Evolutionary conservation across 2,888 invertebrate genomes (phyloP).

Genomic region (Spilarctia lutea): DNA sequence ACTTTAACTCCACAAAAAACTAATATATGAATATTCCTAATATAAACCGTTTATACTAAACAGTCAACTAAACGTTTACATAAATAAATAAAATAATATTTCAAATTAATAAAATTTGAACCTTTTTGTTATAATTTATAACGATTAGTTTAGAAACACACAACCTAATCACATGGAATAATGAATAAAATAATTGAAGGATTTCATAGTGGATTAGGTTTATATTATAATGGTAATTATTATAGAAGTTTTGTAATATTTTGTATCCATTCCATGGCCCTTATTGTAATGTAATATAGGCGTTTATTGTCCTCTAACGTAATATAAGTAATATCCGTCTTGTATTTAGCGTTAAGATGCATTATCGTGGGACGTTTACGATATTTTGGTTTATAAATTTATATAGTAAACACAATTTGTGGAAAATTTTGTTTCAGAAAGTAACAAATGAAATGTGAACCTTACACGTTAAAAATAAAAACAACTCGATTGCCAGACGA

Average conservation of each 20-base stretch:
- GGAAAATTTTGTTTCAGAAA: background rate
- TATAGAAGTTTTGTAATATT: conserved; percentile 77
- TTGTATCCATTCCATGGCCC: conserved; percentile 83
- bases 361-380: conserved; percentile 47
- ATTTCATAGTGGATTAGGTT: conserved; percentile 39
- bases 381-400: conserved; percentile 22
- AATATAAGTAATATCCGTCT: conserved; percentile 82
- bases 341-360: conserved; percentile 77
- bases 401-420: background rate
- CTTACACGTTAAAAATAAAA: too few species aligned
- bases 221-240: conserved; percentile 55
- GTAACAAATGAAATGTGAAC: background rate
- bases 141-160: conserved; percentile 56
- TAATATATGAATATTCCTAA: conserved; percentile 37
- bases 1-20: conserved; percentile 30
- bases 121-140: conserved; percentile 1
- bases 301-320: conserved; percentile 78
- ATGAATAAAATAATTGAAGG: conserved; percentile 15
- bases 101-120: background rate
- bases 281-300: conserved; percentile 79
- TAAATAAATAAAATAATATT: conserved; percentile 55
- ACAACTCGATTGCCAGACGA: background rate
- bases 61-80: conserved; percentile 43
- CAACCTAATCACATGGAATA: conserved; percentile 36
- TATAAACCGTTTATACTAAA: conserved; percentile 49